These are phyloP conservation scores for Musca domestica DNA, from an alignment of 1,140 invertebrate genomes.

Conservation along the genomic window DNA sequence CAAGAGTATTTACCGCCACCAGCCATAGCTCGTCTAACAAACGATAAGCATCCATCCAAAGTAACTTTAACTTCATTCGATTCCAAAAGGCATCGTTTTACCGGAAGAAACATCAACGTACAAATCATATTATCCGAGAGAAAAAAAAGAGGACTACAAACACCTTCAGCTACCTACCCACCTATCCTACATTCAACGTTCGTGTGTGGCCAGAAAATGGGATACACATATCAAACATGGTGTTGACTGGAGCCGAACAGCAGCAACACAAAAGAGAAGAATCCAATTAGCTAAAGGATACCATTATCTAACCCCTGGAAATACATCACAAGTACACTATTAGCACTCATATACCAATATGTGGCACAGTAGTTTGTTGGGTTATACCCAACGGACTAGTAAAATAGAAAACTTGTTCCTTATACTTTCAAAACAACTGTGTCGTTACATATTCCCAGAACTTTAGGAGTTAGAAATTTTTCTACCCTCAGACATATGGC, in stretches of 20 bases:
- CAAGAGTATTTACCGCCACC: not conserved
- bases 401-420: too few relatives aligned
- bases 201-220: not conserved
- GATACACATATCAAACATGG: not conserved
- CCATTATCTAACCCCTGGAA: not conserved
- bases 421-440: too few relatives aligned
- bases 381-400: too few relatives aligned
- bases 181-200: not conserved
- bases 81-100: too few relatives aligned
- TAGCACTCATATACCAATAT: not conserved
- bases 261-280: not conserved
- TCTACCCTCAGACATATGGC: too few relatives aligned
- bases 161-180: not conserved
- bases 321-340: not conserved
- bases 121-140: not conserved
- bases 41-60: too few relatives aligned
- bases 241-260: not conserved
- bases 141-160: not conserved
- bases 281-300: slow-evolving; percentile 21
- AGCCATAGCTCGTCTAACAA: too few relatives aligned
- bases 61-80: too few relatives aligned
- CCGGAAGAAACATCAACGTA: too few relatives aligned
- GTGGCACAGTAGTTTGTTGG: too few relatives aligned
- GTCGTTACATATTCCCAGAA: too few relatives aligned
- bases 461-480: too few relatives aligned